phyloP scores from a whole-genome alignment of 2,113 vertebrate genomes.

The Tychaedon coryphoeus region DNA sequence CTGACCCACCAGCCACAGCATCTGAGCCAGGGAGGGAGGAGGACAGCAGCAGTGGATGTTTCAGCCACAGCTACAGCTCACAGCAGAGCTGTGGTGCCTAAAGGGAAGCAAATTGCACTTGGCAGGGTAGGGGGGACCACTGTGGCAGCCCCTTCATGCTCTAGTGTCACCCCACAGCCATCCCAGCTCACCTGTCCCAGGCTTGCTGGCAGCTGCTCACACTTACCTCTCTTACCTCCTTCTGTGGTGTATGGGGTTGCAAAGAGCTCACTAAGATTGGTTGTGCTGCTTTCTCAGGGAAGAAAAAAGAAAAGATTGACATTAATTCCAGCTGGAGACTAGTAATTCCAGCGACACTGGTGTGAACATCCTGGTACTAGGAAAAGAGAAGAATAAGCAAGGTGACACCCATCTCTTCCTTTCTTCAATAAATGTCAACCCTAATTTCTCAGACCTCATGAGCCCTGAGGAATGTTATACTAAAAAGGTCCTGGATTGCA shows the following conservation, averaged over 20 bases:
- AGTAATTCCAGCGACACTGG: neutral
- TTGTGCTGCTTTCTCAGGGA: neutral
- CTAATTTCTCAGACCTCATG: neutral
- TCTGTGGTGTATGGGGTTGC: neutral
- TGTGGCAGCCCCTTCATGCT: neutral
- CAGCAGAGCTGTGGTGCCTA: neutral
- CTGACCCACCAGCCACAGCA: neutral
- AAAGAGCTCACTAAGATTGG: neutral
- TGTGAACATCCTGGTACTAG: neutral
- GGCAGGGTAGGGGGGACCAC: neutral
- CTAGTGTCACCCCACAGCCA: neutral
- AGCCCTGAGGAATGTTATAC: neutral
- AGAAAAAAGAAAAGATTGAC: neutral
- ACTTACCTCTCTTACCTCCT: neutral
- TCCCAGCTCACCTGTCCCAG: neutral
- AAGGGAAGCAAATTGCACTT: neutral
- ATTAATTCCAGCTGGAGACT: neutral
- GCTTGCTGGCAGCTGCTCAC: neutral
- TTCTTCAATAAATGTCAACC: neutral
- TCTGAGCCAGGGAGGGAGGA: neutral
- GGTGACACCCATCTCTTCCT: neutral
- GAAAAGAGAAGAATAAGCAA: neutral
- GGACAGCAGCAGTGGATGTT: fast-evolving
- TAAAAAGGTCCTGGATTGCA: neutral
- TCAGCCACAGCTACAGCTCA: neutral